A percentile compares a stretch with the other conserved stretches of the same genome.
These are phyloP conservation scores for Dynastes maya DNA, from an alignment of 2,888 invertebrate genomes.

Conservation along the genomic window DNA sequence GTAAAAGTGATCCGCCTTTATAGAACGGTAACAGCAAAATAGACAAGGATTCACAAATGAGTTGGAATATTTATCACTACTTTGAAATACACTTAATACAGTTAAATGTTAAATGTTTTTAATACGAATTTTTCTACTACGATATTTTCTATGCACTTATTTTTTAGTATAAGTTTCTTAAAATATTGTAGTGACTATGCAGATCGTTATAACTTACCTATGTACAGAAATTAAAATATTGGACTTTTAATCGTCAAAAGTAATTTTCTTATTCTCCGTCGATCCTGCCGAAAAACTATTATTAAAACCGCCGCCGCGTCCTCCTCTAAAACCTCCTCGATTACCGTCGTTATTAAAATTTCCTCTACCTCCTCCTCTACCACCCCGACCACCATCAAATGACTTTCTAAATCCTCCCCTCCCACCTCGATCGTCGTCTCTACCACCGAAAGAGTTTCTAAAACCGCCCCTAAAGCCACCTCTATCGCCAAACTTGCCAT, in stretches of 20 bases:
- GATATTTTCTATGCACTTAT: no score
- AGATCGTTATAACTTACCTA: conserved; percentile 35
- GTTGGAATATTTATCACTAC: no score
- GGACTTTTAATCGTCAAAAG: conserved; percentile 73
- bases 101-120: no score
- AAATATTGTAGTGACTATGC: not conserved
- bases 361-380: conserved; percentile 48
- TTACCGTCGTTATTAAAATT: conserved; percentile 50
- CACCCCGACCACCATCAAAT: conserved; percentile 60
- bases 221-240: conserved; percentile 43
- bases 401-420: conserved; percentile 58
- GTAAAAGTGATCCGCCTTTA: no score
- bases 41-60: no score
- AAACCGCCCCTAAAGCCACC: conserved; percentile 57
- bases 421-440: conserved; percentile 67
- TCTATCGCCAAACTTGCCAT: conserved; percentile 59
- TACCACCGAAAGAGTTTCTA: conserved; percentile 67
- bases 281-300: conserved; percentile 62
- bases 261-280: conserved; percentile 84
- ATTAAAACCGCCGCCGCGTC: conserved; percentile 62
- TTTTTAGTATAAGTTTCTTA: no score
- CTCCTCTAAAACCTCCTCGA: conserved; percentile 58
- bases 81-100: no score
- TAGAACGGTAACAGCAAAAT: no score
- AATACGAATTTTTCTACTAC: no score